phyloP scores from a whole-genome alignment of 2,888 invertebrate genomes.

The Apoderus coryli region DNA sequence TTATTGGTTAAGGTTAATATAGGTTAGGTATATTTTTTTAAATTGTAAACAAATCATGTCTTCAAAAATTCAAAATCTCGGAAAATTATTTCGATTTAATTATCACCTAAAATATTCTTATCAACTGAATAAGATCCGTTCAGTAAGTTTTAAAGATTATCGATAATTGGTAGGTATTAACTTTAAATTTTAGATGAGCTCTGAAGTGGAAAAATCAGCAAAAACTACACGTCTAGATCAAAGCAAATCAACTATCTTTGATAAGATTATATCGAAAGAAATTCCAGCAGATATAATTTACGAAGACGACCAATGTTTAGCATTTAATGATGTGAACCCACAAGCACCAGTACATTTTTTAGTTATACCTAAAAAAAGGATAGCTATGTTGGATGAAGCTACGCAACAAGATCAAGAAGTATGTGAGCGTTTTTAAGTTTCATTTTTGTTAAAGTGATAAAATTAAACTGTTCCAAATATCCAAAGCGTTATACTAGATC shows the following conservation, averaged over 20 bases:
- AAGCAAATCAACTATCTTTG: conserved; percentile 49
- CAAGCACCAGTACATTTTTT: conserved; percentile 77
- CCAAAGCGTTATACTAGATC: too few relatives aligned
- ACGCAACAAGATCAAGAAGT: conserved; percentile 36
- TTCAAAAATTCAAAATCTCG: too few relatives aligned
- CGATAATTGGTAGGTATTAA: too few relatives aligned
- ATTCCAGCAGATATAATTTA: conserved; percentile 69
- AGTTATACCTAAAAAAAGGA: conserved; percentile 64
- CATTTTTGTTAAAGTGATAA: too few relatives aligned
- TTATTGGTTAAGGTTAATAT: too few relatives aligned
- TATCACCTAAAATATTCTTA: too few relatives aligned
- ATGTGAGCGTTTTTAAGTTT: conserved; percentile 11
- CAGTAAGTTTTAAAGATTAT: too few relatives aligned
- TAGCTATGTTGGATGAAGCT: conserved; percentile 48
- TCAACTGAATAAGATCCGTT: too few relatives aligned
- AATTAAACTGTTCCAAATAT: conserved; percentile 4
- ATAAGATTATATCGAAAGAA: conserved; percentile 61
- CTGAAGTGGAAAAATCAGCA: conserved; percentile 30
- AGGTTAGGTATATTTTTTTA: too few relatives aligned
- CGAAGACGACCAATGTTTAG: conserved; percentile 67
- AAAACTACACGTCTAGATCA: conserved; percentile 20
- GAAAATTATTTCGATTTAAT: too few relatives aligned
- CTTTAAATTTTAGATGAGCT: conserved; percentile 23
- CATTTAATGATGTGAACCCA: conserved; percentile 65
- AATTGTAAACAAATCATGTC: too few relatives aligned